These are phyloP conservation scores for Apotomis betuletana DNA, from an alignment of 2,888 invertebrate species.

Conservation along the genomic window DNA sequence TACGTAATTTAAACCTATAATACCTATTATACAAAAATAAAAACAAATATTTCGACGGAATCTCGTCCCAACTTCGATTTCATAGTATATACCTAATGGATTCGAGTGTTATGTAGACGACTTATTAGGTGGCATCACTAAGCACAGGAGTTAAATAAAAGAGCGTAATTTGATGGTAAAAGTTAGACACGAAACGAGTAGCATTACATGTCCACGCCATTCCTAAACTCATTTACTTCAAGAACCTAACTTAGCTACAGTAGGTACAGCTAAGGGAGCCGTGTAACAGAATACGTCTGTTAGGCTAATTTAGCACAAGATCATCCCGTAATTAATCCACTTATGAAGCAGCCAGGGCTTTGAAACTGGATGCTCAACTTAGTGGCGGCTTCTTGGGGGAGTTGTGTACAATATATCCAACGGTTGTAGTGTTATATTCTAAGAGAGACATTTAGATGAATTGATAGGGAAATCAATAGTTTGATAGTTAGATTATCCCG, in stretches of 20 bases:
- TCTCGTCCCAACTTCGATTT: too few relatives aligned
- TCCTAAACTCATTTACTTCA: conserved; percentile 18
- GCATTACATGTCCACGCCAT: background rate
- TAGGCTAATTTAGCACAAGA: conserved; percentile 75
- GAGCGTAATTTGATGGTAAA: background rate
- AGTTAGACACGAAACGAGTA: background rate
- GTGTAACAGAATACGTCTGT: conserved; percentile 66
- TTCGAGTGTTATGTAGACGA: too few relatives aligned
- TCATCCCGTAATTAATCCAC: conserved; percentile 80
- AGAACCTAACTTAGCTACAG: conserved; percentile 22
- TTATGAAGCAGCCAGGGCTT: conserved; percentile 66
- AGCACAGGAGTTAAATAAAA: background rate
- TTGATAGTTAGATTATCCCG: too few relatives aligned
- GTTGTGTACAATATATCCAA: conserved; percentile 1
- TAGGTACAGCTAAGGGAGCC: conserved; percentile 44
- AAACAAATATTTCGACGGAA: too few relatives aligned
- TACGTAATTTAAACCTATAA: too few relatives aligned
- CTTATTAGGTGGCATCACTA: background rate
- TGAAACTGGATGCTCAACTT: conserved; percentile 66
- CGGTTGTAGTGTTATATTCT: too few relatives aligned
- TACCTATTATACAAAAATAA: too few relatives aligned
- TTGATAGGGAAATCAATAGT: too few relatives aligned
- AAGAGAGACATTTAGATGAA: too few relatives aligned
- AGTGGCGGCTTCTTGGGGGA: conserved; percentile 48
- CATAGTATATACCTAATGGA: too few relatives aligned